These are phyloP conservation scores for Montifringilla adamsi DNA, from an alignment of 2,113 vertebrate genomes.

Conservation along the genomic window DNA sequence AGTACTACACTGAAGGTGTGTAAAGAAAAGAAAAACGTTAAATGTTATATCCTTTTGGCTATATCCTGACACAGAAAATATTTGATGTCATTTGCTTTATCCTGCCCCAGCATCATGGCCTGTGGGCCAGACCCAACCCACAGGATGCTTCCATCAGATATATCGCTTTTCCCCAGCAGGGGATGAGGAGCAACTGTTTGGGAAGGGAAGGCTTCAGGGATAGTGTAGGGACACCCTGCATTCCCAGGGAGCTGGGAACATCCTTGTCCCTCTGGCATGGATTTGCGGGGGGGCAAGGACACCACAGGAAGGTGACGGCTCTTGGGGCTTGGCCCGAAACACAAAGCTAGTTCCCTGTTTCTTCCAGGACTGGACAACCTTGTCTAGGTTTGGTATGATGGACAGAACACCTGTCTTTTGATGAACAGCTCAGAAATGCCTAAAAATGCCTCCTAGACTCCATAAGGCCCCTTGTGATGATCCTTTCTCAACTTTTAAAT, in stretches of 20 bases:
- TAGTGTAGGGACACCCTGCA: accelerated
- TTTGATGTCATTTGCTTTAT: neutral
- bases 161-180: neutral
- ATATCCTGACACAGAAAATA: neutral
- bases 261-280: neutral
- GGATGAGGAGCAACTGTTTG: neutral
- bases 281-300: neutral
- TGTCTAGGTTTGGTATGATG: neutral
- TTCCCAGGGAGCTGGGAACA: neutral
- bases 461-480: neutral
- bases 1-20: neutral
- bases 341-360: neutral
- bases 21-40: neutral
- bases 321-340: neutral
- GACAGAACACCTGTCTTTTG: neutral
- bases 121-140: neutral
- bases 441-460: neutral
- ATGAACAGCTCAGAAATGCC: neutral
- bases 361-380: neutral
- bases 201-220: neutral
- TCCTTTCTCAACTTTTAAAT: neutral
- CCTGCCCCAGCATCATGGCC: neutral
- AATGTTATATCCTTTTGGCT: neutral
- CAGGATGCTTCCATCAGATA: neutral
- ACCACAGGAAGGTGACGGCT: accelerated